Evolutionary conservation across 1,140 invertebrate genomes (phyloP).

Genomic region (Triops cancriformis): DNA sequence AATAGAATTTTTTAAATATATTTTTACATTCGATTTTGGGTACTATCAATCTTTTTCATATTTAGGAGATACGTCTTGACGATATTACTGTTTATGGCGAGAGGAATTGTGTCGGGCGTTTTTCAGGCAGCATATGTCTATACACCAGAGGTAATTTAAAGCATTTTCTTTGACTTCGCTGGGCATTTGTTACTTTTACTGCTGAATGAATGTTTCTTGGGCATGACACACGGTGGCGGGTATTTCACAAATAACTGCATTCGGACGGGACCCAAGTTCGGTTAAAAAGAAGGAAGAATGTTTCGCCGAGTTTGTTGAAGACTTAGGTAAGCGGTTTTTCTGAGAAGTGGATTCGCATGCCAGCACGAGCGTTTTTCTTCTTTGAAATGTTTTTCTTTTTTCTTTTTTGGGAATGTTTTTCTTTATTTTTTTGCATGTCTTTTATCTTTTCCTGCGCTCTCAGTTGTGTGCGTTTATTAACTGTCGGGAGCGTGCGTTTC

Average conservation of each 20-base stretch:
- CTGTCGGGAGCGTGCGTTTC: background rate
- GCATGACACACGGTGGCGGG: background rate
- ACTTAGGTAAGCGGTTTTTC: background rate
- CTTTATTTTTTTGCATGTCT: too few species aligned
- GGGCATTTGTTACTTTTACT: background rate
- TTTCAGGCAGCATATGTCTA: constrained; percentile 95
- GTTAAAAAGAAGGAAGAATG: background rate
- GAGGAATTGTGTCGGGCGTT: constrained; percentile 84
- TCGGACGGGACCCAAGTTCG: background rate
- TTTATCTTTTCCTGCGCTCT: too few species aligned
- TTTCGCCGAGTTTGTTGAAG: background rate
- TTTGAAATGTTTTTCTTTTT: too few species aligned
- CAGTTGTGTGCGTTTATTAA: too few species aligned
- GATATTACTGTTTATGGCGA: constrained; percentile 73
- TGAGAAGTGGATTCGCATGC: background rate
- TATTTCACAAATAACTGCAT: background rate
- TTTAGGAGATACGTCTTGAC: constrained; percentile 69
- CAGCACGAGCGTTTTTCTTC: constrained; percentile 18
- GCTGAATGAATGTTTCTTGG: background rate
- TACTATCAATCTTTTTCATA: too few species aligned
- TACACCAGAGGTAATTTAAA: constrained; percentile 68
- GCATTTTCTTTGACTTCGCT: background rate
- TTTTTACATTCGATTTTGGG: too few species aligned
- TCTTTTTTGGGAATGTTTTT: too few species aligned
- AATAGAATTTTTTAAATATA: too few species aligned